Conservation (phyloP, 1,140 invertebrate genomes). For the Scylla paramamosain region DNA sequence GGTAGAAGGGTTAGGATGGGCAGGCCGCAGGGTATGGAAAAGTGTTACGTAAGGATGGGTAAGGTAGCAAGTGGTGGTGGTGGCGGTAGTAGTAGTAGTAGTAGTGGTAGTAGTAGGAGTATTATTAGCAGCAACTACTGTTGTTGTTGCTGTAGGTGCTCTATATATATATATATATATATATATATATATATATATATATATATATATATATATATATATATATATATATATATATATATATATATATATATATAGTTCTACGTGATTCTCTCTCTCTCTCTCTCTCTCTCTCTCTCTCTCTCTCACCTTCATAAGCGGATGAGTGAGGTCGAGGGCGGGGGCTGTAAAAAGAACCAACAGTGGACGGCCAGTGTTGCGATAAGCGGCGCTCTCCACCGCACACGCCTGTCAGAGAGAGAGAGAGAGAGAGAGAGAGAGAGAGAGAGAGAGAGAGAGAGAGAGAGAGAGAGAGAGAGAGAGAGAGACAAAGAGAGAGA, state of each 20-base stretch:
- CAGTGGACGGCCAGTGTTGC: not conserved
- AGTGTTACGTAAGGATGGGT: not conserved
- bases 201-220: no score
- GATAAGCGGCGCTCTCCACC: conserved; percentile 39
- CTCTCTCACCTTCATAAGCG: conserved; percentile 6
- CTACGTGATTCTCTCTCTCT: not conserved
- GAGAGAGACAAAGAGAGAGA: not conserved
- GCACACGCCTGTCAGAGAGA: conserved; percentile 1
- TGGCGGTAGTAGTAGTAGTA: not conserved
- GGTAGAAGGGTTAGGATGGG: not conserved
- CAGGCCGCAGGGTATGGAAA: not conserved
- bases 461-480: not conserved
- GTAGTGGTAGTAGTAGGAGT: no score
- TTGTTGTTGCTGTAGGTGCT: no score
- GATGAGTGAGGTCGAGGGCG: not conserved
- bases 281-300: conserved; percentile 52
- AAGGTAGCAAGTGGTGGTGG: not conserved
- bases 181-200: no score
- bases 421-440: not conserved
- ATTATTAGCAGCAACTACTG: no score
- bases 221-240: no score
- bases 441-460: not conserved
- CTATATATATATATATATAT: no score
- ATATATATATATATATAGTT: no score
- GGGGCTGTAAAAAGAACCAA: not conserved